Evolutionary conservation across 2,888 invertebrate genomes (phyloP).

Genomic region (Melinopterus prodromus): DNA sequence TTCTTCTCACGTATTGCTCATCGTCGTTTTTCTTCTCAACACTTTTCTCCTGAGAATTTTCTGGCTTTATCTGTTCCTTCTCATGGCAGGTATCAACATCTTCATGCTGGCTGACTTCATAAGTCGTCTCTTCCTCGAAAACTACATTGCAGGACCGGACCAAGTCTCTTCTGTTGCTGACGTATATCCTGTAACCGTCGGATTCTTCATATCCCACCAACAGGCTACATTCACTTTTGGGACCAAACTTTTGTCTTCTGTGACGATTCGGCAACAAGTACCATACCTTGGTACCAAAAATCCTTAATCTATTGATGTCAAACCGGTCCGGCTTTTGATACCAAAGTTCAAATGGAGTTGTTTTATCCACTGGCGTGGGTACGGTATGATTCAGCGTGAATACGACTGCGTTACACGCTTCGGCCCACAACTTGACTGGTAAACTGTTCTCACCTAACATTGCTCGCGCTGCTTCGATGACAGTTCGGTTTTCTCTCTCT

Average conservation of each 20-base stretch:
- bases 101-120: background rate
- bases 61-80: background rate
- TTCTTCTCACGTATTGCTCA: background rate
- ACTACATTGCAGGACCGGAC: slow-evolving; percentile 9
- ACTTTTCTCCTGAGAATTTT: background rate
- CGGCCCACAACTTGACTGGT: slow-evolving; percentile 49
- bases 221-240: slow-evolving; percentile 34
- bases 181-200: slow-evolving; percentile 43
- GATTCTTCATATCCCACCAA: slow-evolving; percentile 46
- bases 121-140: slow-evolving; percentile 21
- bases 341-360: slow-evolving; percentile 12
- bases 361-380: slow-evolving; percentile 15
- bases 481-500: slow-evolving; percentile 53
- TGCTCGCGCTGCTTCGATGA: slow-evolving; percentile 51
- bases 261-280: slow-evolving; percentile 4
- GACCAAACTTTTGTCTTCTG: slow-evolving; percentile 11
- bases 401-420: slow-evolving; percentile 47
- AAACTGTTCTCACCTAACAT: slow-evolving; percentile 46
- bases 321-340: background rate
- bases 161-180: slow-evolving; percentile 26
- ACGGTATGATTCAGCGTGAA: slow-evolving; percentile 41
- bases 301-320: background rate
- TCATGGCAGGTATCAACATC: background rate
- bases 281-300: background rate
- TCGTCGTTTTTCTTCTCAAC: background rate